Evolutionary conservation across 2,113 vertebrate species (phyloP), one percentile per base, ranked within the genome.

Genomic region (Pterocles orientalis): DNA sequence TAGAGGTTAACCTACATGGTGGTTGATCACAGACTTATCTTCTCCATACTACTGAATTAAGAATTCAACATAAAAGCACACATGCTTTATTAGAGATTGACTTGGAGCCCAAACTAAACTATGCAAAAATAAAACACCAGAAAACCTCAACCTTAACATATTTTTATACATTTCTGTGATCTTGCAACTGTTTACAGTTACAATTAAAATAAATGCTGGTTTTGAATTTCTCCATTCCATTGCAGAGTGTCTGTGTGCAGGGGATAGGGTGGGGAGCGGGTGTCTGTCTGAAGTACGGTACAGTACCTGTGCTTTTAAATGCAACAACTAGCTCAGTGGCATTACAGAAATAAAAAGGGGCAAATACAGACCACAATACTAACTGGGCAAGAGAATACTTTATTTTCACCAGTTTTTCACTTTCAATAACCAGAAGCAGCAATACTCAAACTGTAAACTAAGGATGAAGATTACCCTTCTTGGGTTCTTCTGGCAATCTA

Each of bases 191-290:
- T 45, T 80, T 26, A n/a, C 3, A 71, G 43, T 50, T 95, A 58
- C 28, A 90, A 26, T 43, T 54, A 77, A 88, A 96, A 50, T 53
- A 85, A 80, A 77, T 16, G 20, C 29, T 15, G 6, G 12, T 6
- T 51, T 56, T 83, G 14, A 61, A 60, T 47, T 51, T 73, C 25
- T 70, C 28, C 23, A 54, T 57, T 45, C 1, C 8, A 65, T 10
- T 76, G 31, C 41, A 84, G 12, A 18, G 11, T 0, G 1, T 12
- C n/a, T 50, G 31, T 10, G 5, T 33, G 34, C 15, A 62, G 19
- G 14, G 10, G 25, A 34, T 18, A 11, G 24, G 8, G 8, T 5
- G 12, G 19, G 34, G 18, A 6, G 9, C 2, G 6, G 1, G 7
- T 45, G 8, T n/a, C 33, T 45, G 11, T 25, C 50, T 81, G 33